A percentile compares a stretch with the other conserved stretches of the same genome.
Evolutionary conservation across 2,797 vertebrate genomes (phyloP).

Genomic region (Sebastiscus tertius): DNA sequence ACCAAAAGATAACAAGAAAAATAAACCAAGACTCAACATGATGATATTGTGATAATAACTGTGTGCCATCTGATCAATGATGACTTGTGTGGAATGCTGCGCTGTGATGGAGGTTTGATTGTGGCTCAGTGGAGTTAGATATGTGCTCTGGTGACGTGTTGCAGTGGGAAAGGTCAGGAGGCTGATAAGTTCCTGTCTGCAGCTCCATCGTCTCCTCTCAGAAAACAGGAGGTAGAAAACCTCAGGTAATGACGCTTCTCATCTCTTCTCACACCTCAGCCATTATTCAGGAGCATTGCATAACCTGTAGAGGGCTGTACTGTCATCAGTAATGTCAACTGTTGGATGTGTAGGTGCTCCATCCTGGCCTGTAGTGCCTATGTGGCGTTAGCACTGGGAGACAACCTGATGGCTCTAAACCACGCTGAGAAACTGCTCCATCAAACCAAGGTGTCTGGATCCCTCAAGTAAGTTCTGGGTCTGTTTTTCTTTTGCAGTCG

Average conservation of each 20-base stretch:
- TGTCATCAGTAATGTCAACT: neutral
- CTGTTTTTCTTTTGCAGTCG: neutral
- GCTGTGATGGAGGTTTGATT: no score
- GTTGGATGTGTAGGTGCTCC: constrained; percentile 87
- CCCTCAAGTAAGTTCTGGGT: constrained; percentile 90
- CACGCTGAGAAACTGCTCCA: constrained; percentile 97
- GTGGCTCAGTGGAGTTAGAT: neutral
- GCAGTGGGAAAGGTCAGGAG: constrained; percentile 94
- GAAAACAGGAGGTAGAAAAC: constrained; percentile 97
- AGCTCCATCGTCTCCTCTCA: constrained; percentile 94
- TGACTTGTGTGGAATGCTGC: neutral
- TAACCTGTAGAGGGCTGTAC: neutral
- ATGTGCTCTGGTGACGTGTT: constrained; percentile 22
- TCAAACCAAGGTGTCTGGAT: constrained; percentile 95
- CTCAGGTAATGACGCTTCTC: constrained; percentile 85
- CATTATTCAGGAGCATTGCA: neutral
- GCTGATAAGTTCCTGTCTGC: constrained; percentile 95
- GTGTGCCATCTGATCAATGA: neutral
- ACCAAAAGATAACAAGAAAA: neutral
- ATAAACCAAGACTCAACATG: neutral
- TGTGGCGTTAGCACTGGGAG: constrained; percentile 93
- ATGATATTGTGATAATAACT: neutral
- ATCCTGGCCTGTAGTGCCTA: constrained; percentile 96
- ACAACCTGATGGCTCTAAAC: constrained; percentile 96
- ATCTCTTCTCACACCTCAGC: neutral